Base-by-base conservation (phyloP, 2,113 vertebrate species). In the zebrafish (Danio rerio) region DNA sequence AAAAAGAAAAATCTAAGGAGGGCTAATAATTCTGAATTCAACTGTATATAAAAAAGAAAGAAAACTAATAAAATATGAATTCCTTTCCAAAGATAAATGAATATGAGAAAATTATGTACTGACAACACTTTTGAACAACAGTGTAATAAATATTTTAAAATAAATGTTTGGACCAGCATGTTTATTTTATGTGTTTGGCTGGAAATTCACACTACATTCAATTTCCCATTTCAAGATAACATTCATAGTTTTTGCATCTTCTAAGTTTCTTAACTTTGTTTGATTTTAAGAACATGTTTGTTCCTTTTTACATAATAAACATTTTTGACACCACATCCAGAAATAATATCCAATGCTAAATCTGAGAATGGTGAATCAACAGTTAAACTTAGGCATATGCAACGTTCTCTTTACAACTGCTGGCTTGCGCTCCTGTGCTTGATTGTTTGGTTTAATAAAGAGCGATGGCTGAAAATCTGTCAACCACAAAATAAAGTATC, bases 391-490 rank as follows among this genome's bases (percentile, higher is more conserved):
- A 21, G 42, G 42, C 31, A 2, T 31, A 66, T 58, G n/a, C n/a
- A 1, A n/a, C n/a, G 55, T n/a, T 58, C 6, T 11, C 5, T 45
- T 15, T 68, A 10, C 65, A 47, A 68, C 65, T 3, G 47, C 12
- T 7, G 12, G 6, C 21, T n/a, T 31, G 45, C 49, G n/a, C 52
- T 15, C 12, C 49, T 15, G 10, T 71, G 69, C 12, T 71, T 71
- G 47, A 71, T 45, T 69, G 43, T 49, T 42, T 6, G 66, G 66
- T n/a, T 18, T 49, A 69, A 69, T 69, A 53, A 72, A 72, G 66
- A 49, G 43, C 69, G 10, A 53, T 53, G 7, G 21, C 49, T 72
- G 16, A 72, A 53, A 74, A 55, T 6, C 20, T 18, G 55, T 59
- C 11, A 49, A 31, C 7, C 59, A 52, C 75, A 63, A 31, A 63